These are phyloP conservation scores for Mormyrus lacerda DNA, from an alignment of 2,113 vertebrate genomes.

Conservation along the genomic window DNA sequence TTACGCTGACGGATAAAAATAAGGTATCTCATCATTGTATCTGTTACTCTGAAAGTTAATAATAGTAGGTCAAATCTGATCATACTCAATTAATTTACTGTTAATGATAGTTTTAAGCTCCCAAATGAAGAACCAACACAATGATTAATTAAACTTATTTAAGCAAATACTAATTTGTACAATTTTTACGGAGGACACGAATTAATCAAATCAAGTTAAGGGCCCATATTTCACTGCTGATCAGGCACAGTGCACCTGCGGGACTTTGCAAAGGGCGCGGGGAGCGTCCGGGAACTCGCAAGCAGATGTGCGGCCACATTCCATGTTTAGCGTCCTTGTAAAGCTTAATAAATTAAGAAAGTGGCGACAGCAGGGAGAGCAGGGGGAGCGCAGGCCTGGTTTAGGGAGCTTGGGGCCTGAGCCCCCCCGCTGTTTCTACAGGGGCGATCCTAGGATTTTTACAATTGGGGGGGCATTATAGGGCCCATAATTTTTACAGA, in stretches of 20 bases:
- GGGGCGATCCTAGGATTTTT: neutral
- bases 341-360: neutral
- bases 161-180: constrained; percentile 2
- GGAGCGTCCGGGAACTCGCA: neutral
- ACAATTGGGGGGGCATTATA: neutral
- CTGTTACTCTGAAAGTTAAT: neutral
- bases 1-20: neutral
- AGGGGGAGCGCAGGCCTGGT: neutral
- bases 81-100: neutral
- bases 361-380: neutral
- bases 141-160: constrained; percentile 14
- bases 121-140: neutral
- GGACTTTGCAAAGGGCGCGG: neutral
- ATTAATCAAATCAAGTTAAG: constrained; percentile 7
- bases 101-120: neutral
- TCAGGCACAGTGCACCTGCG: neutral
- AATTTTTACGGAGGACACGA: constrained; percentile 4
- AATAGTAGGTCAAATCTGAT: neutral
- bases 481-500: neutral
- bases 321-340: neutral
- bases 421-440: neutral
- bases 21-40: neutral
- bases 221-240: neutral
- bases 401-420: neutral
- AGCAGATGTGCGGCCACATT: neutral